Evolutionary conservation across 1,140 invertebrate species (phyloP), one percentile per base, ranked within the genome.

Genomic region (Scaptomyza pallida): DNA sequence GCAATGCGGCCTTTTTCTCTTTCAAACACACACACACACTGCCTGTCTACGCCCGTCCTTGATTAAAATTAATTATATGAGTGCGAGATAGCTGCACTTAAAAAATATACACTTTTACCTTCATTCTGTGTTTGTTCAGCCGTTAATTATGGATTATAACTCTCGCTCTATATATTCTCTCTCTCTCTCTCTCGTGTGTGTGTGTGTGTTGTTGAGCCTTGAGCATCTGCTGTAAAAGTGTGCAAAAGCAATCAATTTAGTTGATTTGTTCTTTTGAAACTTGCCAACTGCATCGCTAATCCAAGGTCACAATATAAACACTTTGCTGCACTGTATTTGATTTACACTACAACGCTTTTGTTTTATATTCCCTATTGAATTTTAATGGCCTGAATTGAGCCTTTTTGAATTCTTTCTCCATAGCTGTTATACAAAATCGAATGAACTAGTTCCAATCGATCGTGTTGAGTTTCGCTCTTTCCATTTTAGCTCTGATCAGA

Each of bases 51-150:
- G 10, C 6, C 3, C 35, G 80, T 62, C 80, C 80, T 85, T 85
- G 77, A 69, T 81, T 62, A 37, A 81, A 85, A 80, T 86, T 86
- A 85, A 86, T 85, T 77, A 80, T 62, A 60, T 72, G 26, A 33
- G 19, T 19, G n/a, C 5, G 41, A 57, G 55, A 33, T 2, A 2
- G n/a, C 50, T 37, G 19, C 33, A 40, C n/a, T 33, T 21, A 37
- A 40, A 40, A 52, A 33, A 16, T 19, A 5, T 37, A 51, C 8
- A 13, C n/a, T n/a, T 21, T 30, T 35, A 30, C 50, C 17, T 10
- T 52, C 51, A 21, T 9, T 19, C 21, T 23, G 33, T 50, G 33
- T 33, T 48, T 43, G 54, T 13, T 26, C n/a, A 65, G 33, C 55
- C 33, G 23, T 51, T 45, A 61, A 68, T 50, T 68, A 61, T 50